Conservation (phyloP, 2,113 vertebrate genomes). For the Burhinus oedicnemus region DNA sequence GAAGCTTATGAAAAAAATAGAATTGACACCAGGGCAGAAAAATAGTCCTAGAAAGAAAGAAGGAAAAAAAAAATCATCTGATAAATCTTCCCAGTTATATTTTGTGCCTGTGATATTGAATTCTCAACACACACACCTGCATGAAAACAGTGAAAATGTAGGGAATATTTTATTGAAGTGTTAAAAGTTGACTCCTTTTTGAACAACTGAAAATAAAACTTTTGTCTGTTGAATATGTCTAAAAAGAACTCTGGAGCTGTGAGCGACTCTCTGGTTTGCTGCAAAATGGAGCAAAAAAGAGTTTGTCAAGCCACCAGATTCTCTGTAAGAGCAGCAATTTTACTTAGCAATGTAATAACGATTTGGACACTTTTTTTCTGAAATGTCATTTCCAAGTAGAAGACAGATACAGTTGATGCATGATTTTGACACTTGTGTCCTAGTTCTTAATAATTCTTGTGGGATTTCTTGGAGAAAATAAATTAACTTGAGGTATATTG, state of each 20-base stretch:
- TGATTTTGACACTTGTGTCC: constrained; percentile 6
- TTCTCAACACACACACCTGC: not conserved
- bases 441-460: constrained; percentile 21
- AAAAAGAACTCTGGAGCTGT: not conserved
- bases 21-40: constrained; percentile 28
- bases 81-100: not conserved
- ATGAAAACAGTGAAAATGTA: not conserved
- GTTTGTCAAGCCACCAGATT: not conserved
- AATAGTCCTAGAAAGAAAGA: constrained; percentile 8
- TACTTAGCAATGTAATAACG: constrained; percentile 6
- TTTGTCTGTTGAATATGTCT: not conserved
- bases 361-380: not conserved
- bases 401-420: not conserved
- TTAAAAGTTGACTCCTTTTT: not conserved
- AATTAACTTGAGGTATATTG: not conserved
- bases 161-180: not conserved
- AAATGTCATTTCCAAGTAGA: not conserved
- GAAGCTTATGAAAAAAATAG: constrained; percentile 55
- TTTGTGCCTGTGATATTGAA: not conserved
- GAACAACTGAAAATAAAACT: not conserved
- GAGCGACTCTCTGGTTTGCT: not conserved
- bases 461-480: constrained; percentile 9
- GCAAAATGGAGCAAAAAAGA: constrained; percentile 4
- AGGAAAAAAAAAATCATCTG: not conserved
- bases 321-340: constrained; percentile 3